phyloP scores from a whole-genome alignment of 2,113 vertebrate species.

The Neofelis nebulosa region DNA sequence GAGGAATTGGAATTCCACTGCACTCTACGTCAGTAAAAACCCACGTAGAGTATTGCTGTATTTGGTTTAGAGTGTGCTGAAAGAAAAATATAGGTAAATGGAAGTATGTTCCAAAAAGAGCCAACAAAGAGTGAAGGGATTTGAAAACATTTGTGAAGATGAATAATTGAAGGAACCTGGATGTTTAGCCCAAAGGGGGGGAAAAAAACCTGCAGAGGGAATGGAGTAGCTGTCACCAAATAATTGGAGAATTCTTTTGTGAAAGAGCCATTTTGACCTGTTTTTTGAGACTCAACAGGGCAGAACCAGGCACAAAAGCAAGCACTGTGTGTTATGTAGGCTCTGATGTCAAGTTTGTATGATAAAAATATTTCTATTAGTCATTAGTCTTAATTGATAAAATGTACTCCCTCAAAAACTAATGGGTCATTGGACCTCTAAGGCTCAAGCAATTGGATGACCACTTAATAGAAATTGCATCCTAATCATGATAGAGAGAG shows the following conservation, averaged over 20 bases:
- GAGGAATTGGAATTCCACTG: neutral
- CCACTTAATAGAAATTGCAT: neutral
- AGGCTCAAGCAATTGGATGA: neutral
- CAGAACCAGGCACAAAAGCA: neutral
- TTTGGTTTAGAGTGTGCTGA: neutral
- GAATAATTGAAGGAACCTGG: neutral
- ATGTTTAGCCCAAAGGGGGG: neutral
- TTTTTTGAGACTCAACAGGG: neutral
- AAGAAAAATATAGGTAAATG: neutral
- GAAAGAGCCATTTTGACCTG: neutral
- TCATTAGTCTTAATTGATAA: neutral
- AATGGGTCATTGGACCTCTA: neutral
- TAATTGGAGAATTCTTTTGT: neutral
- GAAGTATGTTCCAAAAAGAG: neutral
- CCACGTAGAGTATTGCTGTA: neutral
- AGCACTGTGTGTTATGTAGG: neutral
- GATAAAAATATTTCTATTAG: neutral
- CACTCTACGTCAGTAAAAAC: neutral
- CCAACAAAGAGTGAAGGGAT: neutral
- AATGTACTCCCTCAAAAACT: neutral
- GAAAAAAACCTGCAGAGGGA: neutral
- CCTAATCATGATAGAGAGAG: neutral
- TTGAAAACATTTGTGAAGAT: conserved; percentile 11
- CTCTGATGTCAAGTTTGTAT: neutral
- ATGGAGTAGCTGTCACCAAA: neutral